phyloP scores from a whole-genome alignment of 2,113 vertebrate species.

The Prochilodus magdalenae region DNA sequence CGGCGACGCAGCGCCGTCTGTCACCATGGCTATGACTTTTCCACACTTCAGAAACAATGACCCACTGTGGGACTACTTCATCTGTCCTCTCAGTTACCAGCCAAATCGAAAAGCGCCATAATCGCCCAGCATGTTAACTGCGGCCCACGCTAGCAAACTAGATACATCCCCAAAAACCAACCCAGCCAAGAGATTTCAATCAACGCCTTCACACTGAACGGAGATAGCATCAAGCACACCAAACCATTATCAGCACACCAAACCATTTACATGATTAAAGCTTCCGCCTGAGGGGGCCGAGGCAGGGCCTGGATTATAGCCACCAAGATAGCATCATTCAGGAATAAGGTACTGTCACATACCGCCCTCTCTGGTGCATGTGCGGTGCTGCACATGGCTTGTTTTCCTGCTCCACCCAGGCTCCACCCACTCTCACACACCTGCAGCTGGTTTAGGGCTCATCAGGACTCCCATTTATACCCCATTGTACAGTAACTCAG shows the following conservation, averaged over 20 bases:
- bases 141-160: conserved; percentile 34
- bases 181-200: conserved; percentile 47
- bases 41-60: conserved; percentile 16
- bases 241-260: conserved; percentile 52
- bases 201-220: conserved; percentile 45
- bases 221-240: conserved; percentile 47
- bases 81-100: neutral
- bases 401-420: too few species aligned
- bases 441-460: too few species aligned
- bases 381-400: too few species aligned
- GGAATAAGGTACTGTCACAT: neutral
- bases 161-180: conserved; percentile 32
- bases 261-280: conserved; percentile 47
- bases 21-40: conserved; percentile 23
- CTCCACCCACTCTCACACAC: too few species aligned
- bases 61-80: conserved; percentile 33
- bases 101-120: neutral
- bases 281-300: conserved; percentile 31
- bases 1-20: neutral
- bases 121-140: neutral
- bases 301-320: conserved; percentile 25
- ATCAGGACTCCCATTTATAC: too few species aligned
- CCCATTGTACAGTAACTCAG: too few species aligned
- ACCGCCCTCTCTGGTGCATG: too few species aligned
- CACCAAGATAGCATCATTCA: conserved; percentile 22